phyloP scores from a whole-genome alignment of 92 coral and sea anemone species.

The Anthopleura xanthogrammica region DNA sequence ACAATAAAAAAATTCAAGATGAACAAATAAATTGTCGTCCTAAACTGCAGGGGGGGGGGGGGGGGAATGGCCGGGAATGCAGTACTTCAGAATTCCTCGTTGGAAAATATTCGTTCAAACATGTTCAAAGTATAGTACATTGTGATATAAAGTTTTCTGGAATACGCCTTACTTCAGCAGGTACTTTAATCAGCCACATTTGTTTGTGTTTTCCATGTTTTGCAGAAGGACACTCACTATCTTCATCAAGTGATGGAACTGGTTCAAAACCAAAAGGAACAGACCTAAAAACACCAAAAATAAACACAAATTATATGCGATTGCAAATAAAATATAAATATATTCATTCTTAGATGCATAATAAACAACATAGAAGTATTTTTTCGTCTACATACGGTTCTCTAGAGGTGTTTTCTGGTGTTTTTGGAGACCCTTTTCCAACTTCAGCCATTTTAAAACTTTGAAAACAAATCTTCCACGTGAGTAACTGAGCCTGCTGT shows the following conservation, averaged over 20 bases:
- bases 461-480: constrained; percentile 10
- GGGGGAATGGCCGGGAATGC: no score
- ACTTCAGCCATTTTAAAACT: background rate
- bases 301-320: background rate
- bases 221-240: constrained; percentile 21
- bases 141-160: background rate
- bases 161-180: constrained; percentile 24
- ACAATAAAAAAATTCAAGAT: no score
- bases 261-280: constrained; percentile 23
- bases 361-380: background rate
- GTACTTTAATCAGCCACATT: constrained; percentile 36
- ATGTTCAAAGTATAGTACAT: no score
- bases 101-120: no score
- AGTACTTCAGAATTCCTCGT: no score
- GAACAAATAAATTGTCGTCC: no score
- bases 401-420: constrained; percentile 1
- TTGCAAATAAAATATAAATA: background rate
- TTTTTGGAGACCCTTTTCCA: background rate
- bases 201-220: constrained; percentile 21
- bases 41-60: no score
- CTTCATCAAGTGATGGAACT: constrained; percentile 1
- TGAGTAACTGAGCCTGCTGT: constrained; percentile 16
- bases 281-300: background rate
- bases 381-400: background rate
- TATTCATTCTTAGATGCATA: background rate